Percentiles rank a stretch among this genome's conserved stretches.
phyloP scores from a whole-genome alignment of 1,140 invertebrate genomes.

The Mylabris phalerata region DNA sequence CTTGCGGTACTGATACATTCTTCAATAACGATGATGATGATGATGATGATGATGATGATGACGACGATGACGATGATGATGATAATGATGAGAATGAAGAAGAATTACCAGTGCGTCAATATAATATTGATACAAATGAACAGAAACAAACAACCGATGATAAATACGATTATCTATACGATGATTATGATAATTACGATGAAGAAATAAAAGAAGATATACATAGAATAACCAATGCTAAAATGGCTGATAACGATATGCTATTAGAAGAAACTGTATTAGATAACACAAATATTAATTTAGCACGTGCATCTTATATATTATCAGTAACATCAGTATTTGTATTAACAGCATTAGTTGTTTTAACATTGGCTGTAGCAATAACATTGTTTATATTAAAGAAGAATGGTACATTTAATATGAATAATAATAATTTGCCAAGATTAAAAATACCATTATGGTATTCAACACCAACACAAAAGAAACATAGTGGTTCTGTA shows the following conservation, averaged over 20 bases:
- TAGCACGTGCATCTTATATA: conserved; percentile 27
- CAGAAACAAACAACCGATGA: conserved; percentile 15
- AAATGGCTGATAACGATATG: neutral
- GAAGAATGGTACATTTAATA: conserved; percentile 26
- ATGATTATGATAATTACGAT: conserved; percentile 35
- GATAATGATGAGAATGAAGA: conserved; percentile 24
- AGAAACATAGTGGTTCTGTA: conserved; percentile 39
- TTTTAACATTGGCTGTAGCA: conserved; percentile 32
- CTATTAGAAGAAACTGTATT: neutral
- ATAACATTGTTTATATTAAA: conserved; percentile 31
- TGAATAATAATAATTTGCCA: conserved; percentile 32
- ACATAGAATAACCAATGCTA: conserved; percentile 17
- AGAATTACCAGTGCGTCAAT: conserved; percentile 5
- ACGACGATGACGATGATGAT: conserved; percentile 34
- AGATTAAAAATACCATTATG: conserved; percentile 34
- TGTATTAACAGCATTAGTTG: conserved; percentile 44
- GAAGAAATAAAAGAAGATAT: conserved; percentile 31
- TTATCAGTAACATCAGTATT: conserved; percentile 43
- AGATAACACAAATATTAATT: conserved; percentile 13
- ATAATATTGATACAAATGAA: conserved; percentile 6
- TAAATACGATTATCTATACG: conserved; percentile 29
- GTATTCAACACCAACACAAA: conserved; percentile 24
- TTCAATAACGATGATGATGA: conserved; percentile 18
- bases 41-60: conserved; percentile 32
- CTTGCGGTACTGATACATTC: neutral